These are phyloP conservation scores for Gallinago jamesoni DNA, from an alignment of 2,113 vertebrate genomes.

Conservation along the genomic window DNA sequence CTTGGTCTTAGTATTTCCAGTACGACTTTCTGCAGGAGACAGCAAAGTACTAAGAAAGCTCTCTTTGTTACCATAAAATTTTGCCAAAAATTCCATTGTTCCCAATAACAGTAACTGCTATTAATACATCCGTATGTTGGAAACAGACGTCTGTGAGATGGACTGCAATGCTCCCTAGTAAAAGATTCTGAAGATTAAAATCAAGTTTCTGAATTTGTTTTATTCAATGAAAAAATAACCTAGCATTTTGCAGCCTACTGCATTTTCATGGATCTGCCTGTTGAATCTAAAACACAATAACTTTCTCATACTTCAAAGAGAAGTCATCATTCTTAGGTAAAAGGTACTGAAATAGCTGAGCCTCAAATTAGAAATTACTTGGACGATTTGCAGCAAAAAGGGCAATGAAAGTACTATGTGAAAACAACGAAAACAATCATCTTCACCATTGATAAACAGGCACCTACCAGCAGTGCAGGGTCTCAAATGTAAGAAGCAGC, in stretches of 20 bases:
- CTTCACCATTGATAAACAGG: neutral
- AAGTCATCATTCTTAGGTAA: neutral
- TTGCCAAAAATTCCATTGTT: neutral
- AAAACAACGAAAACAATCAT: neutral
- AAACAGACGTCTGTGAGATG: neutral
- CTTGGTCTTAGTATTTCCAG: neutral
- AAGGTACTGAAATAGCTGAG: neutral
- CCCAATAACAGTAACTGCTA: neutral
- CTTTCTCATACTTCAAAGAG: neutral
- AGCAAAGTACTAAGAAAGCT: neutral
- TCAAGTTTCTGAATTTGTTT: neutral
- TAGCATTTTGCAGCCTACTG: neutral
- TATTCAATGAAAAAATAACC: neutral
- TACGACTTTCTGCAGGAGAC: neutral
- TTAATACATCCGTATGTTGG: neutral
- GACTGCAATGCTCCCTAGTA: neutral
- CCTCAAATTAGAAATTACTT: neutral
- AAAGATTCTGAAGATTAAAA: neutral
- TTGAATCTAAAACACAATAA: neutral
- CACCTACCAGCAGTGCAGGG: neutral
- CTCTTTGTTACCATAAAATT: neutral
- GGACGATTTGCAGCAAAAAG: neutral
- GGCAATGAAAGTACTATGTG: neutral
- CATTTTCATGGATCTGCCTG: neutral
- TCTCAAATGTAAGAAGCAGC: neutral